phyloP scores from a whole-genome alignment of 1,140 invertebrate genomes.

The Caerostris darwini region DNA sequence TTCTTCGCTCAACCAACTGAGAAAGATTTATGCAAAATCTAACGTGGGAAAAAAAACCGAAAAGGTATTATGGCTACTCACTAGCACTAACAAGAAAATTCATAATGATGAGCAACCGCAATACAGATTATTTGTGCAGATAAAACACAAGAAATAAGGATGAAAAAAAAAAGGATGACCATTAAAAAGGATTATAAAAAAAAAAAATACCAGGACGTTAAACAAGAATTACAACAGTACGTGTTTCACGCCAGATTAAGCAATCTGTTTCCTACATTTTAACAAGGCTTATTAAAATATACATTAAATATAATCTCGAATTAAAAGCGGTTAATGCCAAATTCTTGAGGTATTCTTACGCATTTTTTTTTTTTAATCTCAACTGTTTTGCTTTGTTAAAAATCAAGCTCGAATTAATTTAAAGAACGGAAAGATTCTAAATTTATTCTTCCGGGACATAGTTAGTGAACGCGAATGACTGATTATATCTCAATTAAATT shows the following conservation, averaged over 20 bases:
- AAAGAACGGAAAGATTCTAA: background rate
- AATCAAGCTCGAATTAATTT: constrained; percentile 45
- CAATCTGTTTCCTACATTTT: background rate
- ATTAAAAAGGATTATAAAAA: constrained; percentile 12
- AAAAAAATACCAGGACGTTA: background rate
- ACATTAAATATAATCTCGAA: background rate
- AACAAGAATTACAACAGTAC: constrained; percentile 2
- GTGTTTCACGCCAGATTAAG: constrained; percentile 31
- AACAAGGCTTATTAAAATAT: constrained; percentile 40
- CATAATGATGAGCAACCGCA: constrained; percentile 64
- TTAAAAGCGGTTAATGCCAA: constrained; percentile 15
- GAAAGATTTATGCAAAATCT: too few species aligned
- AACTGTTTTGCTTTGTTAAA: background rate
- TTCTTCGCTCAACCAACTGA: too few species aligned
- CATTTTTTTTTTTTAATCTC: background rate
- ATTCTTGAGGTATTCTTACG: background rate
- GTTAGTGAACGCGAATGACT: background rate
- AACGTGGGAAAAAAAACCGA: background rate
- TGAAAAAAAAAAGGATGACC: constrained; percentile 1
- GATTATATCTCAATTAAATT: constrained; percentile 11
- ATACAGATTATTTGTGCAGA: constrained; percentile 52
- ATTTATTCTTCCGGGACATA: constrained; percentile 18
- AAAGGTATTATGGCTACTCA: constrained; percentile 26
- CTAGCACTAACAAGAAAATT: constrained; percentile 44
- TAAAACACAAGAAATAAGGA: constrained; percentile 26